A percentile compares a stretch with the other conserved stretches of the same genome.
Conservation (phyloP, 2,113 vertebrate genomes). For the Sapayoa aenigma region DNA sequence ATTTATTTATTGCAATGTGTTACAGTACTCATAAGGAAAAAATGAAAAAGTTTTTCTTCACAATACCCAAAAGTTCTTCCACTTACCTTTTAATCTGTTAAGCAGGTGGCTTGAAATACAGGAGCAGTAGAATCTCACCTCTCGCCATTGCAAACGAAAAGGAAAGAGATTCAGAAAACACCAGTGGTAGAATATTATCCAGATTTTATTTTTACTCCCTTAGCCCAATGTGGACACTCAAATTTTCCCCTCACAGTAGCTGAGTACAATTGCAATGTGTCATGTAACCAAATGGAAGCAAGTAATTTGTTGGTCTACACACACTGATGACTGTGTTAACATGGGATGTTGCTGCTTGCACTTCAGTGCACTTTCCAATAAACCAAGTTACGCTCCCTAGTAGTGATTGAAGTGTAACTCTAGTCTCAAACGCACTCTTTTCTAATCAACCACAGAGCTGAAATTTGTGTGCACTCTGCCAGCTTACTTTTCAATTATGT, state of each 20-base stretch:
- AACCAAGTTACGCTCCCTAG: not conserved
- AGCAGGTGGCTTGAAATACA: not conserved
- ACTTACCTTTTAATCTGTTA: not conserved
- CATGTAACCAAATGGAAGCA: not conserved
- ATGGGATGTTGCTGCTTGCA: not conserved
- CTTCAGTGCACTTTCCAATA: not conserved
- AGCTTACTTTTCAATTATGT: fast-evolving
- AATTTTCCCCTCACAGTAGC: not conserved
- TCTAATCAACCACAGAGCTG: not conserved
- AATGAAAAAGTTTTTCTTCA: not conserved
- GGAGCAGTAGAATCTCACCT: not conserved
- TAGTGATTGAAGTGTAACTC: not conserved
- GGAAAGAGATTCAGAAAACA: not conserved
- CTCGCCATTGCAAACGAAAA: not conserved
- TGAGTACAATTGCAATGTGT: not conserved
- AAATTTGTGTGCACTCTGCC: not conserved
- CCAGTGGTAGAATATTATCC: not conserved
- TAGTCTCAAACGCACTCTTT: not conserved
- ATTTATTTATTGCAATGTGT: not conserved
- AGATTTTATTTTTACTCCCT: not conserved
- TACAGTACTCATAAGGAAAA: not conserved
- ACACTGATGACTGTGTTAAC: not conserved
- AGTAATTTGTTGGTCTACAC: not conserved
- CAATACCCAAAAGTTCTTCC: not conserved
- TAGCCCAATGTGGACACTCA: not conserved